These are phyloP conservation scores for Panurus biarmicus DNA, from an alignment of 2,113 vertebrate genomes.

Conservation along the genomic window DNA sequence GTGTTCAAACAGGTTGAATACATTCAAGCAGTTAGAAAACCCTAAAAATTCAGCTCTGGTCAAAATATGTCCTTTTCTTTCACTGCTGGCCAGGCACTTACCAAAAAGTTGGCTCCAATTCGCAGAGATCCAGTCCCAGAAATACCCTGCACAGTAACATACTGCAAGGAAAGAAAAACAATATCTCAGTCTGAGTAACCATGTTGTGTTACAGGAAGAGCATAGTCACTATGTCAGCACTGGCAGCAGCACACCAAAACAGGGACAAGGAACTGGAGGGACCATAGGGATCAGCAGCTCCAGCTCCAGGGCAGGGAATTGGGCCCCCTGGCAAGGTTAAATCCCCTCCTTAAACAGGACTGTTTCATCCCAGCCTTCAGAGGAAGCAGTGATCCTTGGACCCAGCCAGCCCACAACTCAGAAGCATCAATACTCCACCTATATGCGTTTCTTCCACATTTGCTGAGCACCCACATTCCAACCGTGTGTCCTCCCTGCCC, in stretches of 20 bases:
- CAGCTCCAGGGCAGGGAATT: background rate
- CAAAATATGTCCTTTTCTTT: background rate
- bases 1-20: background rate
- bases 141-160: constrained; percentile 91
- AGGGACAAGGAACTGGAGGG: background rate
- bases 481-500: fast-evolving
- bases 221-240: fast-evolving
- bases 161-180: constrained; percentile 66
- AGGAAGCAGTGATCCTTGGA: background rate
- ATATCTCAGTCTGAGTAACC: background rate
- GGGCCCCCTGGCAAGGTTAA: background rate
- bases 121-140: constrained; percentile 93
- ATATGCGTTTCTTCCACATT: background rate
- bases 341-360: background rate
- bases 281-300: background rate
- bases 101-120: constrained; percentile 90
- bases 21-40: background rate
- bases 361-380: background rate
- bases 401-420: background rate
- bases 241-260: background rate
- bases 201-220: background rate
- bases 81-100: constrained; percentile 48
- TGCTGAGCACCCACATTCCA: background rate
- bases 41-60: background rate
- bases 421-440: background rate